A percentile compares a stretch with the other conserved stretches of the same genome.
Conservation (phyloP, 1,140 invertebrate species). For the Chrysopa pallens region DNA sequence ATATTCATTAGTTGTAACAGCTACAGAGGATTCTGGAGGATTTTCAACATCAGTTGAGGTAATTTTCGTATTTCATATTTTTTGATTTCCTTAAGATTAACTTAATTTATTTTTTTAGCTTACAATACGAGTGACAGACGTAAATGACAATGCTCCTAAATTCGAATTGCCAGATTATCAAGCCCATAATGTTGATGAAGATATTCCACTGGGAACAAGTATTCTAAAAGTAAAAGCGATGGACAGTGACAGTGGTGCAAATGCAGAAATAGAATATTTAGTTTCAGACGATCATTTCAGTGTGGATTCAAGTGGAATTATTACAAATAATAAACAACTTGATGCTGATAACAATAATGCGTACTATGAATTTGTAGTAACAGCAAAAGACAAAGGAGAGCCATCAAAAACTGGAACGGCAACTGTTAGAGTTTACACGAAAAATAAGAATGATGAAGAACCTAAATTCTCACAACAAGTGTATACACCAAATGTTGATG, state of each 20-base stretch:
- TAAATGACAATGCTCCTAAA: constrained; percentile 87
- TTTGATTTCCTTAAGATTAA: not conserved
- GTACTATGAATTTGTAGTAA: constrained; percentile 87
- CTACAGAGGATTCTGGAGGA: constrained; percentile 87
- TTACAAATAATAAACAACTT: constrained; percentile 81
- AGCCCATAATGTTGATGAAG: constrained; percentile 87
- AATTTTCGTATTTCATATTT: constrained; percentile 11
- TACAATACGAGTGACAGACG: constrained; percentile 81
- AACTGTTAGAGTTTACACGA: constrained; percentile 84
- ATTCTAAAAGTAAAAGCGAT: constrained; percentile 85
- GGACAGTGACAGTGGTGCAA: constrained; percentile 79
- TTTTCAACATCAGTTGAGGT: constrained; percentile 91
- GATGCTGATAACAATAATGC: constrained; percentile 92
- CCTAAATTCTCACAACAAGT: constrained; percentile 93
- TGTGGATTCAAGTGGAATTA: constrained; percentile 78
- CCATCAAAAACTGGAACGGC: constrained; percentile 80
- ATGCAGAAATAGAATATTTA: constrained; percentile 84
- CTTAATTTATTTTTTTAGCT: constrained; percentile 35
- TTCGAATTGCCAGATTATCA: constrained; percentile 91
- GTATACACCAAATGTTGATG: constrained; percentile 89
- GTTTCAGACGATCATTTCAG: constrained; percentile 83
- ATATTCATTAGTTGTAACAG: constrained; percentile 79
- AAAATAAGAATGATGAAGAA: constrained; percentile 92
- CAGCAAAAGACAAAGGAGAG: constrained; percentile 84
- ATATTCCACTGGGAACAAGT: constrained; percentile 75